Evolutionary conservation across 2,113 vertebrate species (phyloP).

Genomic region (Chaenogobius annularis): DNA sequence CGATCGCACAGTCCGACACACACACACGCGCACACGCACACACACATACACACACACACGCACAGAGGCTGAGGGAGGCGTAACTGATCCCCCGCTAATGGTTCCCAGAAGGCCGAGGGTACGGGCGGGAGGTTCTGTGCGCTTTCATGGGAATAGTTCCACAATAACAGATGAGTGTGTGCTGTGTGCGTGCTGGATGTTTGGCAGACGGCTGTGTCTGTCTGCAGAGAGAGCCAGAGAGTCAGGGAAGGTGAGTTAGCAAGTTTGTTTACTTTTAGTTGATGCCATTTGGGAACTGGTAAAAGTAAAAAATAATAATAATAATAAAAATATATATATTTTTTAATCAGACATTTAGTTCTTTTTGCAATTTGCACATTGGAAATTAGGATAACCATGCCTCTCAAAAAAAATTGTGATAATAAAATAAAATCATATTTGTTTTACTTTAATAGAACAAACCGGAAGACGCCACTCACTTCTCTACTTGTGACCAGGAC

Average conservation of each 20-base stretch:
- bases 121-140: constrained; percentile 64
- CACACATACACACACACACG: constrained; percentile 24
- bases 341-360: no score
- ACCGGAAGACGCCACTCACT: no score
- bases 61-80: constrained; percentile 48
- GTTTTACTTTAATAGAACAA: no score
- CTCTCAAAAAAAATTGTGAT: no score
- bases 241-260: constrained; percentile 63
- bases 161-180: constrained; percentile 68
- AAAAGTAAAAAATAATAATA: neutral
- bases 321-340: no score
- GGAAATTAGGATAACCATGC: no score
- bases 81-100: constrained; percentile 73
- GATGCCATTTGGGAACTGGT: neutral
- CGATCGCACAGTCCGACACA: constrained; percentile 34
- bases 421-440: no score
- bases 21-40: constrained; percentile 18
- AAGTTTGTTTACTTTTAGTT: constrained; percentile 32
- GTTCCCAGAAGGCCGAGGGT: constrained; percentile 64
- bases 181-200: constrained; percentile 48
- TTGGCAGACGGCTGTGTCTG: constrained; percentile 55
- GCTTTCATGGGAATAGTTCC: constrained; percentile 73
- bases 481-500: no score
- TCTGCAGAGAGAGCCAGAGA: constrained; percentile 42
- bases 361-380: no score